Base-by-base conservation (phyloP, 92 coral and sea anemone species). In the Umimayanthus chanpuru region DNA sequence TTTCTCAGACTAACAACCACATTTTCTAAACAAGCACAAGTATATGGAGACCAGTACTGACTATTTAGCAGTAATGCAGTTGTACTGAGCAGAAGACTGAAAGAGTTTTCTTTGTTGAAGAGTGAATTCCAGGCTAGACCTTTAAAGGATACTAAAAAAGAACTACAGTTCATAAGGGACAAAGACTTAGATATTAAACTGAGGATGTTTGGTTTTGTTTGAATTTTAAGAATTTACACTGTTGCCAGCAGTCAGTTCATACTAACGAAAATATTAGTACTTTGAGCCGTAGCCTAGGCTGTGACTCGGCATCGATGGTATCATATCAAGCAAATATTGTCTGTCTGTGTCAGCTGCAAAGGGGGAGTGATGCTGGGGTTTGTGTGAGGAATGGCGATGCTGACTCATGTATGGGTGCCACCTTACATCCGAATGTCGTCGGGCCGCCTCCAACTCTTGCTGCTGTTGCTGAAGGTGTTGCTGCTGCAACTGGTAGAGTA, bases 401-500 rank as follows among this genome's bases (percentile, higher is more conserved):
- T 94, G 98, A 43, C 88, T 92, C 64, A 91, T 90, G 64, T 97
- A 97, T 1, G 99, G 95, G 81, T 94, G 98, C 97, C 98, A 97
- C 76, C 99, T 92, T 12, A 93, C 95, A 80, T 95, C 98, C 43
- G 96, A 95, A 49, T 93, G 94, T 20, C 98, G 89, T 7, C 91
- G 92, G 3, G 96, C 96, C 1, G 89, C 94, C 67, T 95, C 99
- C 88, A 95, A 18, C 79, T 95, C 98, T 65, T 96, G 98, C 30
- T 96, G 99, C 53, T 97, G 99, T 47, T 95, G 99, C 66, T 97
- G 99, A 1, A 95, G 90, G 81, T 95, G 99, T 81, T 97, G 99
- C 85, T 97, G 99, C 73, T 97, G 99, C 32, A 95, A 96, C 74
- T 95, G 99, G 79, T 90, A 96, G 40, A 95, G 91, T 5, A 97